Conservation (phyloP, 2,113 vertebrate species). For the Erinaceus europaeus region DNA sequence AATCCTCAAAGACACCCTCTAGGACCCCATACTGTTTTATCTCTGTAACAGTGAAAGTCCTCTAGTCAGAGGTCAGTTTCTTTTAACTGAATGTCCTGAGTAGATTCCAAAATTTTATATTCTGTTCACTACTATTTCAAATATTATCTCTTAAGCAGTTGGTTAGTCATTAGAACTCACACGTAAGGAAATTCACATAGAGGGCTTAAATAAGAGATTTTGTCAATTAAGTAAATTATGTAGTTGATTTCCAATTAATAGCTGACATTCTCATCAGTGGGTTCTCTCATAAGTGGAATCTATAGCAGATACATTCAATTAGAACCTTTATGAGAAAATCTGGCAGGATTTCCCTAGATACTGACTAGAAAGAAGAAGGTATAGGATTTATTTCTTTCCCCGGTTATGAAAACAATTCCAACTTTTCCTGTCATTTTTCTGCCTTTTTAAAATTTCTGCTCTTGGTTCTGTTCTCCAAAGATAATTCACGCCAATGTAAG, state of each 20-base stretch:
- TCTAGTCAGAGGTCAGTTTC: conserved; percentile 10
- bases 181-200: conserved; percentile 6
- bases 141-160: background rate
- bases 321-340: conserved; percentile 13
- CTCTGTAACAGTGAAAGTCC: background rate
- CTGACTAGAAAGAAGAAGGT: conserved; percentile 3
- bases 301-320: background rate
- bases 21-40: background rate
- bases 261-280: background rate
- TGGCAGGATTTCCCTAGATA: background rate
- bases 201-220: background rate
- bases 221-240: conserved; percentile 24
- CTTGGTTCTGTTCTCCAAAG: background rate
- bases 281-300: background rate
- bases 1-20: background rate
- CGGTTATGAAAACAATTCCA: background rate
- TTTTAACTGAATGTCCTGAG: conserved; percentile 30
- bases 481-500: background rate
- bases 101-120: background rate
- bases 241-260: conserved; percentile 19
- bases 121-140: background rate
- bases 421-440: conserved; percentile 6
- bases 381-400: background rate
- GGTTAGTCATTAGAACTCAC: conserved; percentile 27
- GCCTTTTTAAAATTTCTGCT: conserved; percentile 2